Base-by-base conservation (phyloP, 2,113 vertebrate species). In the Phalacrocorax aristotelis region DNA sequence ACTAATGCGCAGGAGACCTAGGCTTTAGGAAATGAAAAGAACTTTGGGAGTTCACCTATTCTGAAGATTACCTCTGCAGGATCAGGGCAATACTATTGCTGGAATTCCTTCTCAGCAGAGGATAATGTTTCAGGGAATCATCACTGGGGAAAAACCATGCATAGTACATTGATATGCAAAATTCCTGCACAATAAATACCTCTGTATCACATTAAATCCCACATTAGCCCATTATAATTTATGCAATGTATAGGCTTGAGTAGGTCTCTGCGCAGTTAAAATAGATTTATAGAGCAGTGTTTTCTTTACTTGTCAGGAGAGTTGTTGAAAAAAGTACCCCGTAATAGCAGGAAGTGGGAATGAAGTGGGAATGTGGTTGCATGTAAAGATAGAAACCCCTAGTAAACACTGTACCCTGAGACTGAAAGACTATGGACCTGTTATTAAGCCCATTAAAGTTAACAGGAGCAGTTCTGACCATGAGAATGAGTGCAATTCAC, bases 241-340 rank as follows among this genome's bases (percentile, higher is more conserved):
- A 8, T 71, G n/a, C 2, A 2, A 71, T 75, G 23, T 62, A 38
- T 21, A 60, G 79, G 55, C 25, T 80, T 62, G 19, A 70, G 19
- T 54, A 72, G 0, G 2, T 54, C 66, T 61, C 48, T 78, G 55
- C 26, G 27, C 30, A 72, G n/a, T 57, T 90, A 84, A 68, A 87
- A 66, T 6, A 81, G 57, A 80, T 89, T 89, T 85, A 72, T n/a
- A 93, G 22, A 38, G n/a, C 36, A 46, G 11, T 65, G 36, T 72
- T 94, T 95, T 89, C 80, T 72, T 93, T 84, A 87, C 40, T 76
- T 92, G 51, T 79, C 55, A 84, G 36, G 42, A 84, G 46, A 81
- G 5, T 3, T 86, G 51, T 34, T 85, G 57, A 46, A 89, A 95
- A 89, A 78, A 81, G 10, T 36, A 55, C 20, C 30, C 21, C 36